Base-by-base conservation (phyloP, 2,113 vertebrate species). In the Dasyornis broadbenti region DNA sequence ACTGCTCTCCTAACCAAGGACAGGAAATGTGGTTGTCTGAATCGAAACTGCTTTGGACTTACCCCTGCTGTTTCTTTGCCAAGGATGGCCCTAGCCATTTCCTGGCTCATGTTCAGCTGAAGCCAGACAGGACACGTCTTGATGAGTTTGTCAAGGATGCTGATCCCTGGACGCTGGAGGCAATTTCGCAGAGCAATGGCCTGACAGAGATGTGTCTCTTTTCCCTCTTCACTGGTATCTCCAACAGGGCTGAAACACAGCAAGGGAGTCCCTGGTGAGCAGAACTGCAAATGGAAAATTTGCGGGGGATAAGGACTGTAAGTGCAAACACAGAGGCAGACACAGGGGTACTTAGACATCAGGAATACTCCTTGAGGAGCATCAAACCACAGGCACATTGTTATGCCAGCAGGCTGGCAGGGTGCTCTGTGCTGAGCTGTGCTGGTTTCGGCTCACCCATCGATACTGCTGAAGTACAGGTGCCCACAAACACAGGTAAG, bases 41-140 rank as follows among this genome's bases (percentile, higher is more conserved):
- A 72, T 31, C 1, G 12, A 91, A 94, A 86, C 28, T 0, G 0
- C 69, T 76, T 82, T 76, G 91, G 87, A 98, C 98, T 98, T 96
- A 99, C 99, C 98, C 99, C 99, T 2, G 98, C 92, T 4, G 77
- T 40, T 94, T 99, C 98, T 71, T 86, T 97, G 88, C 97, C 96
- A 92, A 99, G 96, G 73, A 99, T 98, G 1, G 73, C 87, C 9
- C 65, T 69, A 18, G 92, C 98, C 75, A 97, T 97, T 7, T 98
- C 98, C 72, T 49, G 96, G 75, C 70, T 97, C 93, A 99, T 97
- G 70, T 98, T 98, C 93, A 98, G 96, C 70, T 98, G 98, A 72
- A 98, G 98, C 99, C 99, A 99, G 72, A 99, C 97, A 0, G 99
- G 98, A 82, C 98, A 97, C 0, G 98, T 99, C 85, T 98, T 98